Evolutionary conservation across 1,140 invertebrate genomes (phyloP), one percentile per base, ranked within the genome.

Genomic region (Drosophila pseudoananassae): DNA sequence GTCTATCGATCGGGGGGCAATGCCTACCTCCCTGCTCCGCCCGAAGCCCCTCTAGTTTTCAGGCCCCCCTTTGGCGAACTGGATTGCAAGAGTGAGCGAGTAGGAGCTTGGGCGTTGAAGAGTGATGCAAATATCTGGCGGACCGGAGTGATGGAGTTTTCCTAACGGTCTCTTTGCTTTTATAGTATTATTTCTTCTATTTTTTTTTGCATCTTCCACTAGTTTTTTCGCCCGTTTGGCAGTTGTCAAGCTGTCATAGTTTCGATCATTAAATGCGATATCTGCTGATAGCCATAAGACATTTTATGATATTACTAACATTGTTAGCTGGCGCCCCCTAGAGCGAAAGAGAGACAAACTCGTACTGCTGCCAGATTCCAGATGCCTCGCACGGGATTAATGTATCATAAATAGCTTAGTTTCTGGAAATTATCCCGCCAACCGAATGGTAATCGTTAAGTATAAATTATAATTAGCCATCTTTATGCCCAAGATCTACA

Each of bases 261-360:
- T 76, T 71, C 61, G 81, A 88, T 87, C 82, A 81, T 87, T 87
- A 87, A 88, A 87, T 72, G 83, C 75, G 74, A 78, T 85, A 82
- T 85, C 82, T 85, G 82, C 80, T 82, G 82, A 87, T 78, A 87
- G 82, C 78, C 78, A 82, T 87, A 85, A 71, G 82, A 64, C 74
- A 85, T 82, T 85, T 85, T 87, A 85, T 58, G 82, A 71, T 81
- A 85, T 82, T 87, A 82, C 59, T 82, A 77, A 76, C 73, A 81
- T 71, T 85, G 82, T 78, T 70, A 75, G 66, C 68, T 71, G 73
- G 71, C 59, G 71, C 71, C 59, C 68, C 66, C 63, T 49, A 36
- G 31, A 36, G 66, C 51, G 64, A 56, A 69, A 56, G 63, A 69
- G 65, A 69, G 65, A 65, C 47, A 65, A 53, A 66, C 29, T 25